A percentile compares a stretch with the other conserved stretches of the same genome.
Evolutionary conservation across 2,888 invertebrate genomes (phyloP).

Genomic region (Odontomyia ornata): DNA sequence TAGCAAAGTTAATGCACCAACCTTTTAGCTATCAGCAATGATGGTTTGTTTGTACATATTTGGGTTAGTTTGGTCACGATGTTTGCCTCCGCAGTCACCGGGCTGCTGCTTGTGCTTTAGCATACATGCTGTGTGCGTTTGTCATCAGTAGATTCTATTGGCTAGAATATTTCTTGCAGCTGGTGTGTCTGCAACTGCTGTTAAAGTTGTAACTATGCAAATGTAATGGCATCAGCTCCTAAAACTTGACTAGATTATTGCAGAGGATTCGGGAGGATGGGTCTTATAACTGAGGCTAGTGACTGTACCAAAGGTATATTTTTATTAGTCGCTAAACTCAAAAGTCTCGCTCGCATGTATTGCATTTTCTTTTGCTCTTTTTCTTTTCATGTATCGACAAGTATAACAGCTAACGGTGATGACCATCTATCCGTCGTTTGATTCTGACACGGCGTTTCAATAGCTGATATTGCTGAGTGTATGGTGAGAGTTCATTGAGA

Average conservation of each 20-base stretch:
- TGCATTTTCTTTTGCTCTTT: slow-evolving; percentile 97
- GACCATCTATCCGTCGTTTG: slow-evolving; percentile 99
- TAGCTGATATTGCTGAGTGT: slow-evolving; percentile 97
- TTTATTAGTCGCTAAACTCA: slow-evolving; percentile 77
- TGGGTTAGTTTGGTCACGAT: too few relatives aligned
- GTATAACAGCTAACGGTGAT: slow-evolving; percentile 97
- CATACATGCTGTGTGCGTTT: too few relatives aligned
- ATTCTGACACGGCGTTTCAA: slow-evolving; percentile 96
- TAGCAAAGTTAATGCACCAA: too few relatives aligned
- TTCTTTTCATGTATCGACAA: slow-evolving; percentile 99
- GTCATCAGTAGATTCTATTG: too few relatives aligned
- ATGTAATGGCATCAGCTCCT: slow-evolving; percentile 67
- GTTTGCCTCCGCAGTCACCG: too few relatives aligned
- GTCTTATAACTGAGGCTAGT: slow-evolving; percentile 66
- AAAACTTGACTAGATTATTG: slow-evolving; percentile 63
- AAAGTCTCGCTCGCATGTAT: slow-evolving; percentile 91
- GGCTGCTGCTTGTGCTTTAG: too few relatives aligned
- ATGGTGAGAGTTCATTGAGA: too few relatives aligned
- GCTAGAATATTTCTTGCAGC: too few relatives aligned
- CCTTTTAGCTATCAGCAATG: too few relatives aligned
- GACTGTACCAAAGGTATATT: slow-evolving; percentile 66
- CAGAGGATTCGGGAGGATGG: slow-evolving; percentile 64
- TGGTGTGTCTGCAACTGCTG: slow-evolving; percentile 76
- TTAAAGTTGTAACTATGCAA: slow-evolving; percentile 71
- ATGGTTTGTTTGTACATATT: too few relatives aligned